Conservation (phyloP, 1,140 invertebrate genomes). For the Gerris buenoi region DNA sequence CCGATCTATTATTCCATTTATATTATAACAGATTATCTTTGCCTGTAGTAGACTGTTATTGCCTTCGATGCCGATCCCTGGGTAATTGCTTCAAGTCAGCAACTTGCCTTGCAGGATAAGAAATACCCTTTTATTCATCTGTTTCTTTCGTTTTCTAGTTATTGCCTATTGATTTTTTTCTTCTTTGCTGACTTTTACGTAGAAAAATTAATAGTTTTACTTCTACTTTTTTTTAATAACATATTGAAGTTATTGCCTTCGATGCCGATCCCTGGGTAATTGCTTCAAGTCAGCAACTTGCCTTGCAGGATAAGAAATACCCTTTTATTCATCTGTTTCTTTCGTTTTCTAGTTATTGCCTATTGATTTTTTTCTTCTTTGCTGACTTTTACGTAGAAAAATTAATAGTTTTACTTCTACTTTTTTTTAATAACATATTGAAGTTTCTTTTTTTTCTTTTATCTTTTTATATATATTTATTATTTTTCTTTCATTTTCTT, state of each 20-base stretch:
- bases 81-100: background rate
- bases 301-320: too few species aligned
- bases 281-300: background rate
- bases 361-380: background rate
- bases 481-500: too few species aligned
- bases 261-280: background rate
- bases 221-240: too few species aligned
- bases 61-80: background rate
- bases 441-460: too few species aligned
- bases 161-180: background rate
- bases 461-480: too few species aligned
- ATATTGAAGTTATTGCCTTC: too few species aligned
- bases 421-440: too few species aligned
- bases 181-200: too few species aligned
- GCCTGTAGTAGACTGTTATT: background rate
- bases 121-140: background rate
- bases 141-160: background rate
- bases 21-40: background rate
- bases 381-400: too few species aligned
- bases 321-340: background rate
- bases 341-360: background rate
- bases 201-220: too few species aligned
- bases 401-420: too few species aligned
- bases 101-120: too few species aligned
- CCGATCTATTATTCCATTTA: background rate